Base-by-base conservation (phyloP, 2,888 invertebrate genomes). In the Zygothrica quintamaculata region DNA sequence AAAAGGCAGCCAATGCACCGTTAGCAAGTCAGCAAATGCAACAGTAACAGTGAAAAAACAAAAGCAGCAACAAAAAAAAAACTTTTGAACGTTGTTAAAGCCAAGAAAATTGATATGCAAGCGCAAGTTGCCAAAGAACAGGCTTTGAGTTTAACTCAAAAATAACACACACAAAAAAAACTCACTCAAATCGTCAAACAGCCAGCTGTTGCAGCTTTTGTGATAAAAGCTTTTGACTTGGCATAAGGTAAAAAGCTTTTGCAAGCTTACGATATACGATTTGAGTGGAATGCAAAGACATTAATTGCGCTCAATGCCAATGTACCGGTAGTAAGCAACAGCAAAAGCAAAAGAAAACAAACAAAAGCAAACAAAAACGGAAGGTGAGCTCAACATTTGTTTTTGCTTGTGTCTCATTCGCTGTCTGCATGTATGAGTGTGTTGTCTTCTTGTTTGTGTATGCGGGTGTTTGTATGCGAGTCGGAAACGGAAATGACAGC, bases 401-500 rank as follows among this genome's bases (percentile, higher is more conserved):
- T 18, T 55, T 31, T 8, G 15, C 44, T 13, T 25, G n/a, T 3
- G 18, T 33, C 22, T 7, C 46, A 47, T 25, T 34, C 6, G 29
- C 39, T 56, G 39, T 47, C 29, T 46, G 50, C 46, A 25, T 36
- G 36, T 37, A 16, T n/a, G n/a, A n/a, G n/a, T n/a, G n/a, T n/a
- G n/a, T n/a, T n/a, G 31, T 37, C 55, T 43, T 52, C 37, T 52
- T 52, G 11, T 43, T 37, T 33, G 52, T 43, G 11, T 42, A 26
- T 42, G 25, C 18, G 8, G 50, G 36, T n/a, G 25, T 50, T 55
- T 51, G 9, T 52, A 18, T 31, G 55, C 53, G 55, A 51, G 57
- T 42, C 82, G 82, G 82, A 82, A 82, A 82, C 84, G 82, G 82
- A 85, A 85, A 82, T 75, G 80, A 65, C 70, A 51, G 60, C 74